phyloP scores from a whole-genome alignment of 2,797 vertebrate genomes.

The Merluccius polli region DNA sequence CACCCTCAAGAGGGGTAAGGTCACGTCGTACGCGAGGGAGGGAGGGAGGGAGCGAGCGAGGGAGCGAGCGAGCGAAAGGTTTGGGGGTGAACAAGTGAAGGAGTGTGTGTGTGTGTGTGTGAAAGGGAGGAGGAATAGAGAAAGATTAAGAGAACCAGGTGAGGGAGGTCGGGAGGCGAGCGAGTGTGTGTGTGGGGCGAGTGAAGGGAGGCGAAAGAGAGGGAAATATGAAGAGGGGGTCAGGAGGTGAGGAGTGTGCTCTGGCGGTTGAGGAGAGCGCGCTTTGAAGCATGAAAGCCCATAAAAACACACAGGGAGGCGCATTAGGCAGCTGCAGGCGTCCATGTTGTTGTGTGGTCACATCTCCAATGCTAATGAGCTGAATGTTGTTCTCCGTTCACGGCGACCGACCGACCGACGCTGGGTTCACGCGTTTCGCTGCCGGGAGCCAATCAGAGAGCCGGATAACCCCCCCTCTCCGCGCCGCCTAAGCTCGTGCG shows the following conservation, averaged over 20 bases:
- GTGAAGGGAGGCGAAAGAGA: no score
- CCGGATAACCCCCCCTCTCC: neutral
- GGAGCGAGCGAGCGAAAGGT: neutral
- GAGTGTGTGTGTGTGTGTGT: neutral
- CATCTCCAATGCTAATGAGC: conserved; percentile 37
- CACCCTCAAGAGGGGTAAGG: neutral
- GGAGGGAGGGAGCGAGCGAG: neutral
- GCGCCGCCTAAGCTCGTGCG: neutral
- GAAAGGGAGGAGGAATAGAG: neutral
- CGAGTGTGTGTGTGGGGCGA: no score
- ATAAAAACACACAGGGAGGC: conserved; percentile 16
- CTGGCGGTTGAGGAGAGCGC: neutral
- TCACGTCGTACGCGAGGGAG: neutral
- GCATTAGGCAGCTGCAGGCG: conserved; percentile 3
- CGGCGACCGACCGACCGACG: conserved; percentile 14
- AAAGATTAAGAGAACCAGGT: no score
- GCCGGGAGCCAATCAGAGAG: conserved; percentile 3
- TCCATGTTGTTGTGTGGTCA: conserved; percentile 31
- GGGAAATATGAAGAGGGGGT: no score
- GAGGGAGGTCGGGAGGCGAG: no score
- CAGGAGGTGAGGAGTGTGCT: no score
- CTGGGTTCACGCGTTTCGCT: neutral
- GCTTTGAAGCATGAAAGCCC: conserved; percentile 24
- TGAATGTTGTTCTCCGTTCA: conserved; percentile 36
- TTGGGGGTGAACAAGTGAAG: neutral